Evolutionary conservation across 2,888 invertebrate species (phyloP), one percentile per base, ranked within the genome.

Genomic region (Slavum lentiscoides): DNA sequence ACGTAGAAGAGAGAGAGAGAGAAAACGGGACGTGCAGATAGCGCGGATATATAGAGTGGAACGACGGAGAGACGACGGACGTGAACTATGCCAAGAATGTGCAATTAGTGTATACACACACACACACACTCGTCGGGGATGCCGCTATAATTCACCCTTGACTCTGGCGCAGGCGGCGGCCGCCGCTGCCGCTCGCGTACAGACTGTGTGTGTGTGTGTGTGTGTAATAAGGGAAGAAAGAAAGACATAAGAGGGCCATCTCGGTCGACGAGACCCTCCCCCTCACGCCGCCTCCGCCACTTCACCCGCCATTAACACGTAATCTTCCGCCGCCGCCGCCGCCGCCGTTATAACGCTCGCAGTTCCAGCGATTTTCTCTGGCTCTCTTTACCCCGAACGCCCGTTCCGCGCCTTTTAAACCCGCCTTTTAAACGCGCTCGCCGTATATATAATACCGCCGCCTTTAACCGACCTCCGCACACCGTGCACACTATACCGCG

Each of bases 61-160:
- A 82, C 82, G 62, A 81, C 82, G 87, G 88, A 89, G 89, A 89
- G 88, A 89, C 88, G 88, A 88, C 89, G 90, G 91, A 91, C 91
- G 43, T 4, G 92, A 94, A 94, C 94, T 94, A 94, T 94, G 94
- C 93, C 92, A 94, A 93, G 94, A 94, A 94, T 94, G 94, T 93
- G 93, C 94, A 94, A 94, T 95, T 83, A 83, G 83, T 83, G 83
- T 82, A 81, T 76, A 83, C 74, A 83, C 72, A 43, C 43, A 6
- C 43, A 6, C 43, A 6, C 49, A 82, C 83, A 82, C 83, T 75
- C 69, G 74, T 69, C 64, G 69, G 82, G 82, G 72, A 59, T 72
- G 76, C 76, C 72, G 82, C 81, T 73, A 73, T 81, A 74, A 73
- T 74, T 81, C 81, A 74, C 74, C 81, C 67, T 81, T 74, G 82